Evolutionary conservation across 2,797 vertebrate genomes (phyloP).

Genomic region (Coregonus suidteri): DNA sequence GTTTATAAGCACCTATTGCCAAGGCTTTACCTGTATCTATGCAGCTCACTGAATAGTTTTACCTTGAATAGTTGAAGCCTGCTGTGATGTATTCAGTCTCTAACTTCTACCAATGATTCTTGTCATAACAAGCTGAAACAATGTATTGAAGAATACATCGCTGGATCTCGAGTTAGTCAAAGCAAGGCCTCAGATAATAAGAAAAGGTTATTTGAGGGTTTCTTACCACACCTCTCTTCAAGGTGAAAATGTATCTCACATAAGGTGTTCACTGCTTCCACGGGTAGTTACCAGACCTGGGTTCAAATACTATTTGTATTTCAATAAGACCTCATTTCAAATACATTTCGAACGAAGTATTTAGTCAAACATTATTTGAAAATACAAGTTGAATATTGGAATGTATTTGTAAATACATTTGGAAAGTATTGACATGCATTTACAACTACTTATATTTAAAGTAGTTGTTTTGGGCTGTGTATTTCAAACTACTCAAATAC

Average conservation of each 20-base stretch:
- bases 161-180: neutral
- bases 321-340: no score
- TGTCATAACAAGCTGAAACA: constrained; percentile 40
- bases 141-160: neutral
- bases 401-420: no score
- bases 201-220: neutral
- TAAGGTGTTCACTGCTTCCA: no score
- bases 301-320: no score
- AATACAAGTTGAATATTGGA: no score
- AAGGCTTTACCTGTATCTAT: constrained; percentile 10
- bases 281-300: no score
- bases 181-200: neutral
- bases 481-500: neutral
- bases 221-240: neutral
- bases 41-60: constrained; percentile 40
- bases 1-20: neutral
- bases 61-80: constrained; percentile 61
- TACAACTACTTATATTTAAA: no score
- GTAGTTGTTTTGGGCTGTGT: no score
- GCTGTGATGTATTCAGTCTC: constrained; percentile 51
- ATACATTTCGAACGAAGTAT: no score
- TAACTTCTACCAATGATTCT: constrained; percentile 51
- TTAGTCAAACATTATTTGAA: no score
- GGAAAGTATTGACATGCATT: no score
- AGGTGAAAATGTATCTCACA: no score